These are phyloP conservation scores for Brachionus asplanchnoidis DNA, from an alignment of 1,140 invertebrate genomes.

Conservation along the genomic window DNA sequence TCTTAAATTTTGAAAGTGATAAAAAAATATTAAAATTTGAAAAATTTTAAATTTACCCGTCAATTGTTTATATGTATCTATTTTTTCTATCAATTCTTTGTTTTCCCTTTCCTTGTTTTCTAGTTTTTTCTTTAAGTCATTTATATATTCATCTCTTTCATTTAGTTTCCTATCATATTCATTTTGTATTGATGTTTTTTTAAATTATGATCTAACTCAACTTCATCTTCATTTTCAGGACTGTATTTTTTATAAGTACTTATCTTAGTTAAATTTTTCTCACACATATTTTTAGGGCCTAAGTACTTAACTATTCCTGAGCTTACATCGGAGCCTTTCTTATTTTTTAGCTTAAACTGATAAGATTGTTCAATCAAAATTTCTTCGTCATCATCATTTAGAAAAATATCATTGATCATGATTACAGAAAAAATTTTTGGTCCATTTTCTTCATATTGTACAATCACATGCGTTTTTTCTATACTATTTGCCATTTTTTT, in stretches of 20 bases:
- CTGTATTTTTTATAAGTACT: too few species aligned
- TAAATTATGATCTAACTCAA: not conserved
- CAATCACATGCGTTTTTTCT: not conserved
- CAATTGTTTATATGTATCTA: not conserved
- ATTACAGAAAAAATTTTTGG: not conserved
- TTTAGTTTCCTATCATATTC: not conserved
- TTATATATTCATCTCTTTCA: too few species aligned
- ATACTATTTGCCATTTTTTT: not conserved
- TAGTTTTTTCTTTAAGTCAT: not conserved
- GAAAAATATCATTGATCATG: conserved; percentile 6
- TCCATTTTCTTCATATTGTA: not conserved
- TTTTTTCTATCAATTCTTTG: not conserved
- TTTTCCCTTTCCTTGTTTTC: not conserved
- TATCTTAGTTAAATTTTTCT: not conserved
- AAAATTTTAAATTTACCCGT: not conserved
- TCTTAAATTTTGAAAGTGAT: not conserved
- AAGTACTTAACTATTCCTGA: not conserved
- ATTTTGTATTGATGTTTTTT: not conserved
- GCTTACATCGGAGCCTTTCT: not conserved
- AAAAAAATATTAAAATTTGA: not conserved
- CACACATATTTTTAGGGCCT: not conserved
- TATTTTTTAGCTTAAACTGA: not conserved
- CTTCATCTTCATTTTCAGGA: too few species aligned
- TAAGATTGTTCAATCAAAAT: conserved; percentile 5
- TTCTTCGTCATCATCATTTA: not conserved